Percentiles rank a stretch among this genome's conserved stretches.
Conservation (phyloP, 1,140 invertebrate species). For the Calliopsis andreniformis region DNA sequence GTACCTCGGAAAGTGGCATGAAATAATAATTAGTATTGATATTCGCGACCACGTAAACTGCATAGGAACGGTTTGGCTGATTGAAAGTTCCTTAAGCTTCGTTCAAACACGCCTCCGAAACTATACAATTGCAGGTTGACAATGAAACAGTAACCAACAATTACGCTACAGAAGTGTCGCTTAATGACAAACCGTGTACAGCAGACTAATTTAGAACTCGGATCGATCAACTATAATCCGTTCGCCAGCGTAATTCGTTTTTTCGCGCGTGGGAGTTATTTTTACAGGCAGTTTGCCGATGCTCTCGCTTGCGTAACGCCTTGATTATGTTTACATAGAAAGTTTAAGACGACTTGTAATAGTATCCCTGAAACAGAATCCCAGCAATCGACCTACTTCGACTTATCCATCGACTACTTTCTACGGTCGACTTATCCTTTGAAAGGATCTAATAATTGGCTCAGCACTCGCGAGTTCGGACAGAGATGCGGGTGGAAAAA, state of each 20-base stretch:
- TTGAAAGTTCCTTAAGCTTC: neutral
- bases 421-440: neutral
- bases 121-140: too few relatives aligned
- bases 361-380: neutral
- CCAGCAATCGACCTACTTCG: neutral
- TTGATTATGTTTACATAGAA: neutral
- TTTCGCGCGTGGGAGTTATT: too few relatives aligned
- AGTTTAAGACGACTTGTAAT: neutral
- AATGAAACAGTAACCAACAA: too few relatives aligned
- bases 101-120: too few relatives aligned
- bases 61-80: neutral
- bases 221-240: too few relatives aligned
- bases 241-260: neutral
- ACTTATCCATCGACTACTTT: neutral
- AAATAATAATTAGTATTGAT: constrained; percentile 10
- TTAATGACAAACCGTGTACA: too few relatives aligned
- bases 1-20: too few relatives aligned
- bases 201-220: too few relatives aligned
- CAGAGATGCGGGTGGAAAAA: neutral
- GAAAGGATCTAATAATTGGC: neutral
- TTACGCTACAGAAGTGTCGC: too few relatives aligned
- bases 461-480: too few relatives aligned
- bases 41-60: too few relatives aligned
- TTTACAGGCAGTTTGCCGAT: neutral
- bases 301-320: too few relatives aligned